Percentiles rank a stretch among this genome's conserved stretches.
Conservation (phyloP, 2,888 invertebrate species). For the Pterostichus niger region DNA sequence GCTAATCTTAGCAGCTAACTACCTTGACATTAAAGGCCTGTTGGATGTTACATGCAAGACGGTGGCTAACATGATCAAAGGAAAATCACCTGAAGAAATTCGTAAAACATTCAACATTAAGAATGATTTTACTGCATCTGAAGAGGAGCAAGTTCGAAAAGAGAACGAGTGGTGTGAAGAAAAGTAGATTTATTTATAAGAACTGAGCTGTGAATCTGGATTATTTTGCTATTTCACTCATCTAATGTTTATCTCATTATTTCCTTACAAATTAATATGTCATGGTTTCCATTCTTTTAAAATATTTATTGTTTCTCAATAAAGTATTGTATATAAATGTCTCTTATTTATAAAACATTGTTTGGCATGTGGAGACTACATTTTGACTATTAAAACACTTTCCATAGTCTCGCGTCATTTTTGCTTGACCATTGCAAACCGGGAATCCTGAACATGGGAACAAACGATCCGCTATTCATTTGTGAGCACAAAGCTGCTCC, state of each 20-base stretch:
- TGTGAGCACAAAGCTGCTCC: conserved; percentile 46
- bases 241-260: conserved; percentile 40
- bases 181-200: conserved; percentile 79
- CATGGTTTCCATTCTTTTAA: conserved; percentile 48
- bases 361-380: conserved; percentile 34
- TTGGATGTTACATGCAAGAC: conserved; percentile 99
- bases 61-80: conserved; percentile 99
- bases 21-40: conserved; percentile 96
- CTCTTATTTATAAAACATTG: conserved; percentile 59
- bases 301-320: conserved; percentile 66
- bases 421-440: conserved; percentile 20
- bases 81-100: conserved; percentile 98
- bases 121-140: conserved; percentile 96
- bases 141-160: conserved; percentile 98
- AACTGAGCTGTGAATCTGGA: conserved; percentile 60
- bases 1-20: conserved; percentile 97
- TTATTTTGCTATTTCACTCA: conserved; percentile 53
- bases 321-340: conserved; percentile 63
- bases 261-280: conserved; percentile 20
- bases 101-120: conserved; percentile 98
- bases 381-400: conserved; percentile 51
- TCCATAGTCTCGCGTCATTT: conserved; percentile 6
- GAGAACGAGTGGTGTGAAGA: conserved; percentile 98
- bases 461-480: not conserved
- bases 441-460: conserved; percentile 50